Evolutionary conservation across 2,888 invertebrate species (phyloP).

Genomic region (Trissolcus brochymenae): DNA sequence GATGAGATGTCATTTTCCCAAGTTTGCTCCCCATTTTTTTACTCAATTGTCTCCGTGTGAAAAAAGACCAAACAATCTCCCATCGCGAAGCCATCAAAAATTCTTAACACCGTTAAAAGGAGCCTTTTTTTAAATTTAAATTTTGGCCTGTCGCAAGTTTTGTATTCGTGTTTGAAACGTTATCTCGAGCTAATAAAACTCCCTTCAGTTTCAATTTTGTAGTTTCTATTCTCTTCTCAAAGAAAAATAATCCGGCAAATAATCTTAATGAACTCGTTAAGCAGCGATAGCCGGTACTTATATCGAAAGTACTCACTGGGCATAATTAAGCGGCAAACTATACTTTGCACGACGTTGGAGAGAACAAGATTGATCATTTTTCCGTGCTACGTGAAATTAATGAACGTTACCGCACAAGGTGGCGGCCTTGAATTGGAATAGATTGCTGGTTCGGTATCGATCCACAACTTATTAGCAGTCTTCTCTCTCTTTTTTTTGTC

Average conservation of each 20-base stretch:
- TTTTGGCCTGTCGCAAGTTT: no score
- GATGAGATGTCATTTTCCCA: no score
- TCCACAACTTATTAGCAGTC: neutral
- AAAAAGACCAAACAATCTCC: no score
- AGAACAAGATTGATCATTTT: neutral
- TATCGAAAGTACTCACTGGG: neutral
- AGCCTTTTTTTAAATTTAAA: no score
- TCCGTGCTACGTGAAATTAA: constrained; percentile 6
- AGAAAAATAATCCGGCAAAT: constrained; percentile 10
- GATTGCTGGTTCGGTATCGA: neutral
- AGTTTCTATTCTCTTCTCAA: neutral
- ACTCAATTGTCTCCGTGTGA: no score
- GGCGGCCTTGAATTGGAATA: neutral
- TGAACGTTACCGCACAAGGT: neutral
- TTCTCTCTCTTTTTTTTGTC: neutral
- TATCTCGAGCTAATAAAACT: no score
- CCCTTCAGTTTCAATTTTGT: no score
- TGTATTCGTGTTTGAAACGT: no score
- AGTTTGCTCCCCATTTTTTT: no score
- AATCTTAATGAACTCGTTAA: constrained; percentile 18
- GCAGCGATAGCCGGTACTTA: neutral
- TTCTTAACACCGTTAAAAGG: no score
- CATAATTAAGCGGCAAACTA: constrained; percentile 8
- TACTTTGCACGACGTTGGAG: constrained; percentile 3
- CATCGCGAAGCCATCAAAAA: no score